Evolutionary conservation across 2,797 vertebrate genomes (phyloP), one percentile per base, ranked within the genome.

Genomic region (Channallabes apus): DNA sequence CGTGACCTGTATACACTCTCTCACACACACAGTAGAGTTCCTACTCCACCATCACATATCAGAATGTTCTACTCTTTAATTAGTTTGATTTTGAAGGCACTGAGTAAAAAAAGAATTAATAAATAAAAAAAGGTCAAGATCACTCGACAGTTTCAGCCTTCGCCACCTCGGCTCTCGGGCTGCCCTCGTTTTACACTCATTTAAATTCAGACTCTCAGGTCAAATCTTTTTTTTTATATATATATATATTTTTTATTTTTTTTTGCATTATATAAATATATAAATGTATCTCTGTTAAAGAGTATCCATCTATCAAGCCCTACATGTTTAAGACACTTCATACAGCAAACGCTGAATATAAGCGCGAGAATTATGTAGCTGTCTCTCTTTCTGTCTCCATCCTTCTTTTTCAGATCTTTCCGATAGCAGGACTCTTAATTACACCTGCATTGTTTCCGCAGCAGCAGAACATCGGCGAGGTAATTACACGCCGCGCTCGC

Each of bases 71-170:
- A 29, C 59, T 61, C 15, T 76, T 68, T 78, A 80, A 84, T 83
- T 83, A 72, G 35, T 59, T 65, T 80, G 75, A 73, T 80, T 80
- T 83, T 67, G 51, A 82, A 82, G 77, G 35, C 12, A 68, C 51
- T 1, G 18, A 18, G 46, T 51, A 51, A 51, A 51, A 51, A 51
- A 51, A 46, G n/a, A 46, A 46, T 0, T 1, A 38, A 38, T 1
- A 38, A 38, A 38, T 1, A 14, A 76, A 79, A 61, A 80, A 86
- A 82, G 69, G 71, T 82, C 79, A 86, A 86, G 84, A 86, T 76
- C 84, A 82, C 61, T 86, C 6, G 62, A 67, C 61, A 86, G 14
- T 59, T 32, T 76, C 15, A 46, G 61, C 71, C 77, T 38, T 46
- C 1, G 27, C 51, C 58, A 82, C 79, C 41, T 80, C 71, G 68